phyloP scores from a whole-genome alignment of 2,797 vertebrate genomes.

The Columba guinea region DNA sequence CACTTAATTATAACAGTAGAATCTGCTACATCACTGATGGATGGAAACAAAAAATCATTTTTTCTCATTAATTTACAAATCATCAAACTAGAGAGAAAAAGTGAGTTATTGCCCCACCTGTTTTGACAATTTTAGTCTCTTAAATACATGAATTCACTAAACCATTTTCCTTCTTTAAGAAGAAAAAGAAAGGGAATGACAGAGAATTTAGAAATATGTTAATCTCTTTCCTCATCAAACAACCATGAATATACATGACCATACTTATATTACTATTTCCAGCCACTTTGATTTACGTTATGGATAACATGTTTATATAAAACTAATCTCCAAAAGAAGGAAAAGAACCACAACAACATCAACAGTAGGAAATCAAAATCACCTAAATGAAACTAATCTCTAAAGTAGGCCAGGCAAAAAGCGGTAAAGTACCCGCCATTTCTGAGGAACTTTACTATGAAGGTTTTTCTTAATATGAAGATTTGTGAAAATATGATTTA shows the following conservation, averaged over 20 bases:
- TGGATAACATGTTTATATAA: conserved; percentile 41
- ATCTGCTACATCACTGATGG: neutral
- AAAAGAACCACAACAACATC: neutral
- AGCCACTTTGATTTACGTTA: conserved; percentile 50
- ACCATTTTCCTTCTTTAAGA: neutral
- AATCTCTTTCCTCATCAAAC: conserved; percentile 34
- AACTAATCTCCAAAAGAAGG: neutral
- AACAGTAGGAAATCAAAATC: neutral
- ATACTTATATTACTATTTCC: conserved; percentile 20
- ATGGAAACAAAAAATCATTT: neutral
- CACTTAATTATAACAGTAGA: neutral
- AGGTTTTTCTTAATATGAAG: neutral
- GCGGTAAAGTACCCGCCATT: neutral
- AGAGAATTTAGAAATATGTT: conserved; percentile 33
- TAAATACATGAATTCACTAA: neutral
- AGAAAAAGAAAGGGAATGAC: neutral
- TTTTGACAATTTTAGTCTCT: neutral
- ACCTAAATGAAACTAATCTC: neutral
- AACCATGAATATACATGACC: conserved; percentile 50
- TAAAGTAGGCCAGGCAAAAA: conserved; percentile 6
- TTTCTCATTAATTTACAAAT: neutral
- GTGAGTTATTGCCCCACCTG: neutral
- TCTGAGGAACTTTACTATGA: neutral
- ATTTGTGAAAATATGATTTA: neutral
- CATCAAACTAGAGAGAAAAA: neutral